Evolutionary conservation across 2,888 invertebrate genomes (phyloP), one percentile per base, ranked within the genome.

Genomic region (Cryptocephalus primarius): DNA sequence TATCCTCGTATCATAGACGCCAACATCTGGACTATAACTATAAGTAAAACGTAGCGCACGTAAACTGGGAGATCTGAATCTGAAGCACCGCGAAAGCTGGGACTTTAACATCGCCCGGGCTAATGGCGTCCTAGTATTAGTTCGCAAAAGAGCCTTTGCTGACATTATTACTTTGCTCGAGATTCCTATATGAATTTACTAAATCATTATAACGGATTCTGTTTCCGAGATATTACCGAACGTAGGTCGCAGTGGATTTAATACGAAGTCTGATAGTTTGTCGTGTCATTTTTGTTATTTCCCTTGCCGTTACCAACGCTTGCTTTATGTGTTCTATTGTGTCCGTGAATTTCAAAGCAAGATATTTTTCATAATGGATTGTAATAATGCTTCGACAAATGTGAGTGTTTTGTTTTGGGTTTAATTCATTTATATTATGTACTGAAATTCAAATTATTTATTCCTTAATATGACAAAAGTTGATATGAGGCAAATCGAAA

Each of bases 101-200:
- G 22, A 22, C 22, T 22, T 22, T 22, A 22, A 39, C 39, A 39
- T 46, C 31, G 39, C 33, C 43, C 36, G 40, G 34, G 38, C 42
- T 46, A 46, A 46, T 43, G 46, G 43, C 43, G 43, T 33, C 33
- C 11, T 39, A 22, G 43, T 46, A 46, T 43, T 46, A 46, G 46
- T 43, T 42, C 42, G 32, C 40, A 40, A 47, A 49, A 48, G 48
- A 47, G 47, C 45, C 44, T 48, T 34, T 39, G 48, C 54, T 52
- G 56, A 56, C 54, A 50, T 47, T 55, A 52, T 55, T 52, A 53
- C 49, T 46, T 51, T 46, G 40, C 22, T 48, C 42, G 43, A 48
- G 51, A 45, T 45, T 52, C 49, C 51, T 46, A 52, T 56, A 56
- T 54, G 55, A 56, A 56, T 54, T 55, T 52, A 50, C 51, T 56